These are phyloP conservation scores for Eugnorisma glareosa DNA, from an alignment of 2,888 invertebrate genomes.

Conservation along the genomic window DNA sequence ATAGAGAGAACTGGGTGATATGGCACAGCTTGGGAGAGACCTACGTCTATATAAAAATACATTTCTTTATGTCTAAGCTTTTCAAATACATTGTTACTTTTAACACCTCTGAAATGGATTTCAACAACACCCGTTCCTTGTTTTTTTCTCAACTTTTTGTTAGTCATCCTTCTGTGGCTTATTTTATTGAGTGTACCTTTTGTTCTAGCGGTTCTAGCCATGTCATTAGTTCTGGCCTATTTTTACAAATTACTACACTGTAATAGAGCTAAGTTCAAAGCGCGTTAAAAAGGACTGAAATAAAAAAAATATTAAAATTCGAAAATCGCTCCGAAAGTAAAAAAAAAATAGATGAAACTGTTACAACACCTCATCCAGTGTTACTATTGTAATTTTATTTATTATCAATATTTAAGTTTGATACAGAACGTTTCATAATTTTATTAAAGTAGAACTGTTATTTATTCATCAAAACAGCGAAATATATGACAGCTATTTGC, in stretches of 20 bases:
- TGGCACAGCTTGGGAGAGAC: neutral
- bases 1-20: neutral
- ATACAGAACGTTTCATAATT: too few relatives aligned
- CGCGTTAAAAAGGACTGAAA: neutral
- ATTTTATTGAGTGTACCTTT: constrained; percentile 21
- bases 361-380: neutral
- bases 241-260: constrained; percentile 54
- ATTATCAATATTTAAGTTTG: neutral
- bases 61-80: neutral
- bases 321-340: neutral
- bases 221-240: constrained; percentile 63
- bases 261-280: constrained; percentile 20
- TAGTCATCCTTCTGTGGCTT: constrained; percentile 10
- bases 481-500: neutral
- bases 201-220: constrained; percentile 43
- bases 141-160: too few relatives aligned
- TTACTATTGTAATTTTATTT: neutral
- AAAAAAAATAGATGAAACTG: neutral
- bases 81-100: neutral
- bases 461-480: neutral
- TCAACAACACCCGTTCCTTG: neutral
- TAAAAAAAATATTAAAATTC: neutral
- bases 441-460: too few relatives aligned
- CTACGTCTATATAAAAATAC: neutral
- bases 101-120: neutral